These are phyloP conservation scores for Xiphophorus maculatus DNA, from an alignment of 2,113 vertebrate genomes.

Conservation along the genomic window DNA sequence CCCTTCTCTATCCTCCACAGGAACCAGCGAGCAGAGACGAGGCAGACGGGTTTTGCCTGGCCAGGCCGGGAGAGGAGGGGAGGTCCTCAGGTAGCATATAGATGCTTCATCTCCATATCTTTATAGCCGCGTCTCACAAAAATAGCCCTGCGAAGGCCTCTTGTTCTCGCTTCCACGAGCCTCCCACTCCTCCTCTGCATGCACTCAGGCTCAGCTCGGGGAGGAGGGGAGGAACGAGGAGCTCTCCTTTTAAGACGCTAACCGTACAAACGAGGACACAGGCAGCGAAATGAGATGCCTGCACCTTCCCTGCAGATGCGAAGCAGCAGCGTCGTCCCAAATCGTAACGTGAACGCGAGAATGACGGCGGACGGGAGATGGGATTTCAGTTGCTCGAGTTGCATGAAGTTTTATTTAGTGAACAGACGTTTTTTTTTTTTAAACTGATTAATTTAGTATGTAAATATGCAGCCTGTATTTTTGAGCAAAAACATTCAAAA, in stretches of 20 bases:
- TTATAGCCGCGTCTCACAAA: constrained; percentile 72
- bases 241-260: constrained; percentile 45
- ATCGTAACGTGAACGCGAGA: not conserved
- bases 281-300: constrained; percentile 26
- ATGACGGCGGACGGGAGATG: not conserved
- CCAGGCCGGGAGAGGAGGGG: constrained; percentile 44
- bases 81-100: constrained; percentile 63
- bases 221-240: constrained; percentile 6
- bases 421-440: not conserved
- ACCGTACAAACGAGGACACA: constrained; percentile 49
- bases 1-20: constrained; percentile 48
- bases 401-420: not conserved
- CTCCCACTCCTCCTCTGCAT: constrained; percentile 60
- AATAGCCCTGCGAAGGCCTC: constrained; percentile 58
- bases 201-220: constrained; percentile 56
- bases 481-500: not conserved
- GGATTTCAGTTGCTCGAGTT: not conserved
- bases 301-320: constrained; percentile 30
- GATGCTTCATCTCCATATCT: constrained; percentile 70
- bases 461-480: not conserved
- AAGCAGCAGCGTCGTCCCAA: constrained; percentile 22
- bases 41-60: constrained; percentile 46
- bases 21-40: constrained; percentile 46
- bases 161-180: constrained; percentile 23
- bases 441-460: not conserved